Percentiles rank a stretch among this genome's conserved stretches.
phyloP scores from a whole-genome alignment of 2,113 vertebrate species.

The Trochalopteron elliotii region DNA sequence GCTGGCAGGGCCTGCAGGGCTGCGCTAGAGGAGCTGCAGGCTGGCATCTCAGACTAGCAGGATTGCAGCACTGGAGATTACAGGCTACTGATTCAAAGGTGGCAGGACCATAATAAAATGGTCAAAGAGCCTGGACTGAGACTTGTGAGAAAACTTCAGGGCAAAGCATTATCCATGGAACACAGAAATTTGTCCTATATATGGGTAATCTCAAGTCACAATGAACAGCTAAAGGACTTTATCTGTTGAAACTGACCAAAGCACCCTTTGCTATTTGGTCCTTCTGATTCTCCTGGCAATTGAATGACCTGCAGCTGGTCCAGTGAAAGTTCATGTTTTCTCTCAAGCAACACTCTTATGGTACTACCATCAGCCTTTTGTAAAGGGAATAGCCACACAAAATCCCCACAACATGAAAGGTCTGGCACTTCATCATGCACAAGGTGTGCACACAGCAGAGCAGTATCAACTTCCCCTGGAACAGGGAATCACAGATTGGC shows the following conservation, averaged over 20 bases:
- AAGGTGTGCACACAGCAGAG: fast-evolving
- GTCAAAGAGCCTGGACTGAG: not conserved
- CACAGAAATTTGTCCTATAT: not conserved
- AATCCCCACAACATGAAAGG: not conserved
- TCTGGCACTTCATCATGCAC: not conserved
- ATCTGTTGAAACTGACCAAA: not conserved
- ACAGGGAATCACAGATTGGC: not conserved
- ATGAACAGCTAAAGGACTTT: not conserved
- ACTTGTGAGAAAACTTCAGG: not conserved
- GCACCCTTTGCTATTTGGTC: not conserved
- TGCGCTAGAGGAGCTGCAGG: not conserved
- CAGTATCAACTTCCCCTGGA: not conserved
- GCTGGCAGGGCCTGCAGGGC: not conserved
- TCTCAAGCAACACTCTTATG: not conserved
- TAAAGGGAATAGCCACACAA: not conserved
- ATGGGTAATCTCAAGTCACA: not conserved
- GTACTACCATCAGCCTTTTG: not conserved
- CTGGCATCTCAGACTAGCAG: not conserved
- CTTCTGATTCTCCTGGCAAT: not conserved
- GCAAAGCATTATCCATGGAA: not conserved
- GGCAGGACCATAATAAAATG: not conserved
- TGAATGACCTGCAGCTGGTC: not conserved
- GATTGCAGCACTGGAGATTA: not conserved
- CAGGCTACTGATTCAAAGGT: not conserved
- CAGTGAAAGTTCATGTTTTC: not conserved